Percentiles rank a stretch among this genome's conserved stretches.
Conservation (phyloP, 2,888 invertebrate genomes). For the Caenorhabditis sulstoni region DNA sequence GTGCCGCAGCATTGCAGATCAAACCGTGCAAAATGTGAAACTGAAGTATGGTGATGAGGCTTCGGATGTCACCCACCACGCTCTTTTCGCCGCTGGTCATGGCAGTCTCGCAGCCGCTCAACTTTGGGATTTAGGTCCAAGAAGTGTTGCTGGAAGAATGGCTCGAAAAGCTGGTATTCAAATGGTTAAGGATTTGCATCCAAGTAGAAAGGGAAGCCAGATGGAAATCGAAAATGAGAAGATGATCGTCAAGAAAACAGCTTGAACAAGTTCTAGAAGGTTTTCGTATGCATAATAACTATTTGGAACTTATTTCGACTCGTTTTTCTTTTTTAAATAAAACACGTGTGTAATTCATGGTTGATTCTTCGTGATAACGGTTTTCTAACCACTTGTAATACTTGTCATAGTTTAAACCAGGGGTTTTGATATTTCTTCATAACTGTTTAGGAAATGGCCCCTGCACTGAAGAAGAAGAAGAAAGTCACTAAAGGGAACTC, state of each 20-base stretch:
- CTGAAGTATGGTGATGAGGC: constrained; percentile 88
- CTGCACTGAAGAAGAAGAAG: constrained; percentile 39
- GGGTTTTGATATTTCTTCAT: background rate
- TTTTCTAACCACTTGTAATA: too few species aligned
- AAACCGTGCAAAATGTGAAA: constrained; percentile 87
- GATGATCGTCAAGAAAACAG: constrained; percentile 38
- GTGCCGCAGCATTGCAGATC: constrained; percentile 85
- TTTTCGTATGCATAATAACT: too few species aligned
- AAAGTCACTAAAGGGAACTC: constrained; percentile 21
- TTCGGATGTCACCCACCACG: constrained; percentile 85
- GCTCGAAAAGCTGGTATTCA: constrained; percentile 85
- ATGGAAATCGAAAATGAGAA: constrained; percentile 2
- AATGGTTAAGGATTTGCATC: constrained; percentile 58
- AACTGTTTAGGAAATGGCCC: constrained; percentile 25
- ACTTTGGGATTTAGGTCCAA: constrained; percentile 85
- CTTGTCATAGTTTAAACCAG: too few species aligned
- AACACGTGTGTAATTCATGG: too few species aligned
- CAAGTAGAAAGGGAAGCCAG: constrained; percentile 22
- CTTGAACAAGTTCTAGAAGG: constrained; percentile 15
- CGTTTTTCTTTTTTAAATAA: too few species aligned
- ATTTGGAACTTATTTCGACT: background rate
- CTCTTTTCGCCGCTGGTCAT: constrained; percentile 87
- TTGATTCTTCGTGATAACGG: too few species aligned
- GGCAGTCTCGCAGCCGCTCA: constrained; percentile 85
- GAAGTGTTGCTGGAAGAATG: constrained; percentile 86